Base-by-base conservation (phyloP, 2,888 invertebrate genomes). In the Sarcophaga carnaria region DNA sequence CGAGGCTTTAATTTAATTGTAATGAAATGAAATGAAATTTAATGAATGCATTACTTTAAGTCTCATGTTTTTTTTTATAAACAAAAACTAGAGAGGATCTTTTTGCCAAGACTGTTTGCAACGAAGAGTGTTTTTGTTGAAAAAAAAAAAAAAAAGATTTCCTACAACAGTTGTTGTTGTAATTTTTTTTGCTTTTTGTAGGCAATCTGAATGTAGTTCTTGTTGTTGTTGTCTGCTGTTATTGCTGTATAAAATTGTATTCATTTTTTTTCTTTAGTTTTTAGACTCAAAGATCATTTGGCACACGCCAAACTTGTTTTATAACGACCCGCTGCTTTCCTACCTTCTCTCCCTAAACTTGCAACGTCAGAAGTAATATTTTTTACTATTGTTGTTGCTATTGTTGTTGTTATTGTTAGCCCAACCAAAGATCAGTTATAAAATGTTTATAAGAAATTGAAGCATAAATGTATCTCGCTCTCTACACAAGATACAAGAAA, bases 301-400 rank as follows among this genome's bases (percentile, higher is more conserved):
- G 88, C 88, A 88, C 88, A 85, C 88, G 86, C 83, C 88, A 88
- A 88, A 88, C 87, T 81, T 83, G 87, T 88, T 87, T 66, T 22
- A 64, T 47, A 6, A 67, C 45, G 8, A 49, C 63, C 14, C 22
- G 25, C 25, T 59, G 17, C 59, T 59, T n/a, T 17, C 6, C 59
- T 59, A n/a, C 54, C 2, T 49, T 60, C 37, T 25, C 27, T 25
- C 25, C 59, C 37, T 37, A 10, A 37, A 37, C 37, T 37, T 10
- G 37, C 37, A 37, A 37, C 37, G 37, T 37, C 37, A 37, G 37
- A 37, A 8, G 37, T 8, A 37, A 37, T 37, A 37, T 37, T 37
- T 8, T 37, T 37, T 37, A 2, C 10, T 37, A 10, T 37, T 10
- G 37, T 37, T 37, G 37, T 37, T 37, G 37, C 10, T 37, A 0